Conservation (phyloP, 2,113 vertebrate species). For the Bothrops jararaca region DNA sequence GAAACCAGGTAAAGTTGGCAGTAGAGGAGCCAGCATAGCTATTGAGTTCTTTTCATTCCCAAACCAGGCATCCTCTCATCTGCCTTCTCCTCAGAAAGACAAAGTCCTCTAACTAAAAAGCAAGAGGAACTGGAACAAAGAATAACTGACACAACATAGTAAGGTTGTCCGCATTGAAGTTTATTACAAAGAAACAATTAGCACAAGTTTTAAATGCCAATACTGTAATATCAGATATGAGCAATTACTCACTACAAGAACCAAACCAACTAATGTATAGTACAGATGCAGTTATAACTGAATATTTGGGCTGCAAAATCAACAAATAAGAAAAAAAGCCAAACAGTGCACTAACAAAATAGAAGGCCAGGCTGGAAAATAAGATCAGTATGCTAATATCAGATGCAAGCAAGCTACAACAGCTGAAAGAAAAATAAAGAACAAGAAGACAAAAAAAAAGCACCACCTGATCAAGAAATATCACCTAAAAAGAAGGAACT, state of each 20-base stretch:
- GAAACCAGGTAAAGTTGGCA: neutral
- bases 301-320: neutral
- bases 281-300: neutral
- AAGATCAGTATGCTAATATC: neutral
- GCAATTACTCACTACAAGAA: neutral
- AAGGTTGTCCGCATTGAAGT: neutral
- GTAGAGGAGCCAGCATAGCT: neutral
- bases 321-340: neutral
- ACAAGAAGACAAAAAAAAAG: neutral
- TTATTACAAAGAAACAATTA: neutral
- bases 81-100: neutral
- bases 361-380: neutral
- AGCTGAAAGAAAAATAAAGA: neutral
- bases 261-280: neutral
- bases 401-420: neutral
- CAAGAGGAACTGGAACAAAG: neutral
- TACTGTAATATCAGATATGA: neutral
- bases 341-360: neutral
- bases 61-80: neutral
- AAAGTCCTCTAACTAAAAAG: neutral
- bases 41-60: neutral
- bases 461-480: no score
- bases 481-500: no score
- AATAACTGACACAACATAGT: neutral
- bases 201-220: neutral